phyloP scores from a whole-genome alignment of 2,888 invertebrate species.

The Philaethria dido region DNA sequence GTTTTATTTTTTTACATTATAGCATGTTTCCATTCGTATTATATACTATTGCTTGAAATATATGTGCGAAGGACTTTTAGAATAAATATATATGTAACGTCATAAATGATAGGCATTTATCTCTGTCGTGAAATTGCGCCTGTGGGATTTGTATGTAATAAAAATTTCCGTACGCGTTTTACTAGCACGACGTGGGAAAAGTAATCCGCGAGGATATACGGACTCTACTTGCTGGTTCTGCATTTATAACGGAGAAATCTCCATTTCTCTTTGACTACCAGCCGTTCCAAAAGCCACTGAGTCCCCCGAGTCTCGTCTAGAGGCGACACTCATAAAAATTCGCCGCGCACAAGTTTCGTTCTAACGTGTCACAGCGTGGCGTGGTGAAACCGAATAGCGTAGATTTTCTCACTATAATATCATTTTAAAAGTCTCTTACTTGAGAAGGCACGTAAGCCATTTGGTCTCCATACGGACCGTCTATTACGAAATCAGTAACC shows the following conservation, averaged over 20 bases:
- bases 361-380: slow-evolving; percentile 55
- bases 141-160: slow-evolving; percentile 71
- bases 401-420: slow-evolving; percentile 60
- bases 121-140: slow-evolving; percentile 73
- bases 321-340: slow-evolving; percentile 80
- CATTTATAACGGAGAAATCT: slow-evolving; percentile 81
- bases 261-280: slow-evolving; percentile 81
- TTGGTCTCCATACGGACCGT: slow-evolving; percentile 35
- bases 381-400: slow-evolving; percentile 52
- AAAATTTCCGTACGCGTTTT: slow-evolving; percentile 75
- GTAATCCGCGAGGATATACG: slow-evolving; percentile 80
- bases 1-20: too few species aligned
- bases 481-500: slow-evolving; percentile 35
- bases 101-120: slow-evolving; percentile 57
- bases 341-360: slow-evolving; percentile 68
- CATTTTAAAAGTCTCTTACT: slow-evolving; percentile 53
- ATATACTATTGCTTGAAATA: neutral
- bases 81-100: slow-evolving; percentile 20
- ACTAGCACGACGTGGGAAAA: slow-evolving; percentile 73
- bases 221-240: slow-evolving; percentile 73
- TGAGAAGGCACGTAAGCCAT: slow-evolving; percentile 40
- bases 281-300: slow-evolving; percentile 76
- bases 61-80: neutral
- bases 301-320: slow-evolving; percentile 73
- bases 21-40: too few species aligned